Conservation (phyloP, 1,140 invertebrate genomes). For the Calycopis cecrops region DNA sequence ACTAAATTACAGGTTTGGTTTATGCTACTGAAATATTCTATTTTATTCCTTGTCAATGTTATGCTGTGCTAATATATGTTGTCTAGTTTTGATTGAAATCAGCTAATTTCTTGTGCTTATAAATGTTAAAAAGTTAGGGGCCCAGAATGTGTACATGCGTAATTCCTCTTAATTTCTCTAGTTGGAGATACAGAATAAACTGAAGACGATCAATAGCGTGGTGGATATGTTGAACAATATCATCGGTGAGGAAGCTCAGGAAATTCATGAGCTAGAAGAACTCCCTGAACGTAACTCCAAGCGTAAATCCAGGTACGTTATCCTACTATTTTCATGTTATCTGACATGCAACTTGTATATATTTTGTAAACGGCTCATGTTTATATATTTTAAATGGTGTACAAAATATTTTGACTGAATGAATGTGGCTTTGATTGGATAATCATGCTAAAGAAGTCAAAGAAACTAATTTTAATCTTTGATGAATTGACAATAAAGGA, state of each 20-base stretch:
- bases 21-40: slow-evolving; percentile 20
- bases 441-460: no score
- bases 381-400: no score
- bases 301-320: slow-evolving; percentile 61
- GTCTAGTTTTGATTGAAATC: slow-evolving; percentile 11
- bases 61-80: slow-evolving; percentile 7
- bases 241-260: slow-evolving; percentile 80
- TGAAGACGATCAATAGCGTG: slow-evolving; percentile 88
- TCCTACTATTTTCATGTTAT: slow-evolving; percentile 16
- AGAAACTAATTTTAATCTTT: no score
- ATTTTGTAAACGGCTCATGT: not conserved
- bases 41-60: slow-evolving; percentile 5
- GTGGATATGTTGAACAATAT: slow-evolving; percentile 89
- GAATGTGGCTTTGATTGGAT: no score
- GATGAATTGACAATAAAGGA: no score
- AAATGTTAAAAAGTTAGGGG: slow-evolving; percentile 19
- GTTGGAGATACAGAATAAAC: slow-evolving; percentile 88
- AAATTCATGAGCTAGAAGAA: slow-evolving; percentile 41
- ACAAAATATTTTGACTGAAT: no score
- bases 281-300: slow-evolving; percentile 39
- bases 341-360: no score
- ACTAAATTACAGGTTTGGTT: slow-evolving; percentile 84
- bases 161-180: slow-evolving; percentile 59
- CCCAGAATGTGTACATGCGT: slow-evolving; percentile 21
- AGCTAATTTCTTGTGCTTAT: slow-evolving; percentile 24